Evolutionary conservation across 1,140 invertebrate species (phyloP), one percentile per base, ranked within the genome.

Genomic region (Heterodera schachtii): DNA sequence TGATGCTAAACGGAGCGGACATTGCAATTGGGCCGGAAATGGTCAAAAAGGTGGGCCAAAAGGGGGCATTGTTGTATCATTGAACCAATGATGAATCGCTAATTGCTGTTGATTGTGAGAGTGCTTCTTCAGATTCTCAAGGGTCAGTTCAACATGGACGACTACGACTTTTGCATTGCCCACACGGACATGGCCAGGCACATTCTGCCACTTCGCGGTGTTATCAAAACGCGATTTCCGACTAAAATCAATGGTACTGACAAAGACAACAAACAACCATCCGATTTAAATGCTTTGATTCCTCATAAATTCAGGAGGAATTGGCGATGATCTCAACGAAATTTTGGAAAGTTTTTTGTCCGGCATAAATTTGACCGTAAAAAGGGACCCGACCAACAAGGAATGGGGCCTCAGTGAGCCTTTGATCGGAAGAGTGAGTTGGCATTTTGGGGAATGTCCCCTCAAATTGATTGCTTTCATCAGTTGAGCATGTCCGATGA

Each of bases 81-180:
- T 49, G 47, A 9, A 49, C 47, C 4, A 69, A n/a, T 69, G 7
- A 4, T 77, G 6, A 75, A 16, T 66, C 8, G 46, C 19, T 41
- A 52, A 66, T n/a, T 60, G n/a, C 21, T 77, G n/a, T 4, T 43
- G 47, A 21, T 49, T 44, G n/a, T n/a, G n/a, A n/a, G n/a, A n/a
- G n/a, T 41, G 11, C 43, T 13, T 19, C 79, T 76, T 77, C 69
- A 83, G 82, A 90, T 89, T 79, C 79, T 89, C 73, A 89, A 89
- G 82, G 88, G 88, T 21, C 87, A 89, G 69, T 88, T 90, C 66
- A 52, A 83, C 9, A 87, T 86, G 3, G 87, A 88, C 66, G 88
- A 89, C 75, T 89, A 89, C 49, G 88, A 89, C 79, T 89, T 89
- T 81, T 90, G 88, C 78, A 86, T 89, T 2, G 88, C 88, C 1